Evolutionary conservation across 2,888 invertebrate genomes (phyloP).

Genomic region (Oscheius sp.): DNA sequence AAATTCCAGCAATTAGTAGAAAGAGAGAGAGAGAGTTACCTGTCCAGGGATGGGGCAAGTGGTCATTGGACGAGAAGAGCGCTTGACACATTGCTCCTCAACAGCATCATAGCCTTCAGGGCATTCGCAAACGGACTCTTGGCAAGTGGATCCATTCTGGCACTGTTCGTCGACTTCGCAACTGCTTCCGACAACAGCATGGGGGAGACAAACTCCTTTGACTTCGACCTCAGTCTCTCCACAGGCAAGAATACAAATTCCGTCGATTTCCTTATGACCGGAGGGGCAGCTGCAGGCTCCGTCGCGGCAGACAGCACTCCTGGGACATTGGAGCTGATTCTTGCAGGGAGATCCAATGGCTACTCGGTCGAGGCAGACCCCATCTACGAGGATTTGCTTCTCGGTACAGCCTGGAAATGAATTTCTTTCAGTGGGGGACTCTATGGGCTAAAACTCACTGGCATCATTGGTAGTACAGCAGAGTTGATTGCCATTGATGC

Average conservation of each 20-base stretch:
- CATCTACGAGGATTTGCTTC: conserved; percentile 65
- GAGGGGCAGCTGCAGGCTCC: conserved; percentile 63
- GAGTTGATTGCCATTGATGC: conserved; percentile 63
- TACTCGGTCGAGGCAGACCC: conserved; percentile 62
- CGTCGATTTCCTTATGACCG: conserved; percentile 58
- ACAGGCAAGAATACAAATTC: conserved; percentile 54
- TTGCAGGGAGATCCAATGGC: conserved; percentile 57
- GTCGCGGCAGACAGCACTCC: conserved; percentile 56
- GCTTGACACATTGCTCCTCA: conserved; percentile 56
- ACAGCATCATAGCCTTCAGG: conserved; percentile 58
- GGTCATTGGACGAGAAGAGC: conserved; percentile 51
- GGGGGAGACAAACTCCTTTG: conserved; percentile 59
- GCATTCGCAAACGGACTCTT: conserved; percentile 57
- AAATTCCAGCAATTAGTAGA: neutral
- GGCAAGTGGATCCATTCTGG: conserved; percentile 52
- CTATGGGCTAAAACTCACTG: conserved; percentile 32
- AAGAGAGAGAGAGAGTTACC: conserved; percentile 3
- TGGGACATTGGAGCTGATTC: conserved; percentile 65
- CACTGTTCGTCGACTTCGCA: conserved; percentile 65
- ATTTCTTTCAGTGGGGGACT: no score
- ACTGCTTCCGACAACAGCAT: conserved; percentile 51
- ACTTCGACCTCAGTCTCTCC: conserved; percentile 56
- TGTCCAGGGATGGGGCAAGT: conserved; percentile 65
- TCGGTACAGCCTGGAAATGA: conserved; percentile 56
- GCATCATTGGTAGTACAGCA: conserved; percentile 65